Percentiles rank a stretch among this genome's conserved stretches.
Evolutionary conservation across 2,888 invertebrate genomes (phyloP).

Genomic region (Thalpophila matura): DNA sequence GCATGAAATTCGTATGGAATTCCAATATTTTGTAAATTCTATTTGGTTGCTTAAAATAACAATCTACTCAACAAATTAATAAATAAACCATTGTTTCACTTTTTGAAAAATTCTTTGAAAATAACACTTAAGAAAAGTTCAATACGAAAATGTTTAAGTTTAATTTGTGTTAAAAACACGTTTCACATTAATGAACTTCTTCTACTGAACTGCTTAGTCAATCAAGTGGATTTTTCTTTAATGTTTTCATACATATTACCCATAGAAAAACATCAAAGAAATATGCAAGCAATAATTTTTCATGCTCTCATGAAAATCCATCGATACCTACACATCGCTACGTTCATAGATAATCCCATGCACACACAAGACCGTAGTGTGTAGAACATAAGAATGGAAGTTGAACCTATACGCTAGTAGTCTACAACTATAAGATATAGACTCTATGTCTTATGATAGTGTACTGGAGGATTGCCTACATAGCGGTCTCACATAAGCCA

Average conservation of each 20-base stretch:
- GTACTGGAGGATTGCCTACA: constrained; percentile 15
- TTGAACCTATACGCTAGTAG: constrained; percentile 5
- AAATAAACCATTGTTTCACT: no score
- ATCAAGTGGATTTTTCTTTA: not conserved
- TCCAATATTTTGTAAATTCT: no score
- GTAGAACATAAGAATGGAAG: constrained; percentile 9
- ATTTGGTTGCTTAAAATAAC: no score
- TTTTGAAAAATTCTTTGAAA: constrained; percentile 13
- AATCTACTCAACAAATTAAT: no score
- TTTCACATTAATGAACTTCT: constrained; percentile 1
- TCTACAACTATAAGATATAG: no score
- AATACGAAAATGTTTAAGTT: no score
- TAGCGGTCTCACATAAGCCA: constrained; percentile 31
- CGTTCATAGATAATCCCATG: constrained; percentile 1
- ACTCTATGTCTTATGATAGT: constrained; percentile 10
- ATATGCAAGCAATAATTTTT: not conserved
- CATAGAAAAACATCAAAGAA: constrained; percentile 9
- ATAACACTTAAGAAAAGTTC: no score
- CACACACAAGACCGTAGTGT: not conserved
- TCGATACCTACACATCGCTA: constrained; percentile 7
- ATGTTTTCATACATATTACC: not conserved
- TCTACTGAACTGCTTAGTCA: not conserved
- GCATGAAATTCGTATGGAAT: no score
- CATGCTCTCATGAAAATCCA: not conserved
- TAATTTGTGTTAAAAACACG: not conserved